Conservation (phyloP, 2,113 vertebrate species). For the Myrmophylax atrothorax region DNA sequence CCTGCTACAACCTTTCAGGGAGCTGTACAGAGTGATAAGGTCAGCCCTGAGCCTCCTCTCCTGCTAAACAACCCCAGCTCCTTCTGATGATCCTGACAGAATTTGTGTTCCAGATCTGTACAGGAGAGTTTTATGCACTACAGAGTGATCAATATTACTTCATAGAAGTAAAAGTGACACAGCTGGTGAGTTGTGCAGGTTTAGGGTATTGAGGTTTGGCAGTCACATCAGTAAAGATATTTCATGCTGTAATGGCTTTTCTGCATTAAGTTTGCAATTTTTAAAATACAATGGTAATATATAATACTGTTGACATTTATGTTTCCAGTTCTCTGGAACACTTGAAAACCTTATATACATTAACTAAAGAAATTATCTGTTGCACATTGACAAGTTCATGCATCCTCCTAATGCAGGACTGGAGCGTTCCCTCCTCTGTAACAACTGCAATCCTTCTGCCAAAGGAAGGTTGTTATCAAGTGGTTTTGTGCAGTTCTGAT, state of each 20-base stretch:
- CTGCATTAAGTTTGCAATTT: neutral
- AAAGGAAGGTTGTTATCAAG: neutral
- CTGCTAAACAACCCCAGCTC: neutral
- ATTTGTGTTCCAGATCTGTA: rapidly evolving
- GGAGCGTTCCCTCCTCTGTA: neutral
- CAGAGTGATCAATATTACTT: neutral
- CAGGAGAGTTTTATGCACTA: neutral
- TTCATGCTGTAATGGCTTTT: neutral
- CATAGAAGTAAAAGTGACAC: neutral
- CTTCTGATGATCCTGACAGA: neutral
- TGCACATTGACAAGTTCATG: neutral
- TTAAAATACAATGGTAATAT: neutral
- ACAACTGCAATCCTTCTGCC: neutral
- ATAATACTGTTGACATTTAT: neutral
- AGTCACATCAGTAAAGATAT: neutral
- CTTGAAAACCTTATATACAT: neutral
- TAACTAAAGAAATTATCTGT: neutral
- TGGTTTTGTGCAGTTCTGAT: neutral
- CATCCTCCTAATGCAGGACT: neutral
- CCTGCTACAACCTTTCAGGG: neutral
- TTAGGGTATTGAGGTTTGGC: neutral
- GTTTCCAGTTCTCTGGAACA: neutral
- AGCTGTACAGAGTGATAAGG: too few species aligned
- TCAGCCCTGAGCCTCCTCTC: neutral
- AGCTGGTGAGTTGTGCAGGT: neutral